Conservation (phyloP, 2,113 vertebrate genomes). For the Heterocephalus glaber region DNA sequence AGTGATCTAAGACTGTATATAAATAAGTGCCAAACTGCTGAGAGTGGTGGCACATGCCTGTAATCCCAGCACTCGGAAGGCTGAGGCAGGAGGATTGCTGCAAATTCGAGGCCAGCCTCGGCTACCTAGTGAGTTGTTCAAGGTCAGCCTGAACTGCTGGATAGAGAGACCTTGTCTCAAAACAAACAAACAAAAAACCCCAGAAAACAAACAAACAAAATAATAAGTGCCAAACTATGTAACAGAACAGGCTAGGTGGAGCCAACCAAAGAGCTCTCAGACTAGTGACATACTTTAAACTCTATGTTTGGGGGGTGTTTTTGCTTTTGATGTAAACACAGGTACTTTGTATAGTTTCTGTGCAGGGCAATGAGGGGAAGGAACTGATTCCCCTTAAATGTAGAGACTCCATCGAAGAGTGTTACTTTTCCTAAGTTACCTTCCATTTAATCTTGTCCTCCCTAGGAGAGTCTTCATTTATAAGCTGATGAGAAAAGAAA, state of each 20-base stretch:
- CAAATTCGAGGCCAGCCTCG: no score
- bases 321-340: not conserved
- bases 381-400: slow-evolving; percentile 7
- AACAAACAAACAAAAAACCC: no score
- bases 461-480: slow-evolving; percentile 16
- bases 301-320: not conserved
- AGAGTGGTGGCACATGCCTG: no score
- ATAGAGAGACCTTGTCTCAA: no score
- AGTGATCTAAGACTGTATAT: not conserved
- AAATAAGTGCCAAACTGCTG: not conserved
- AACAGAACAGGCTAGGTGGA: not conserved
- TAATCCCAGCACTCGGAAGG: no score
- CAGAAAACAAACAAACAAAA: no score
- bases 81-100: no score
- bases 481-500: slow-evolving; percentile 51
- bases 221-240: no score
- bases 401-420: not conserved
- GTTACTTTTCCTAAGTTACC: slow-evolving; percentile 30
- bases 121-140: no score
- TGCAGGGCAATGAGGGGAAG: not conserved
- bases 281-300: not conserved
- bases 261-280: not conserved
- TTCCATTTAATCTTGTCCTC: slow-evolving; percentile 42
- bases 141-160: no score
- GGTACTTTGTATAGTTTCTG: not conserved